Conservation (phyloP, 1,140 invertebrate species). For the Calosoma granatense region DNA sequence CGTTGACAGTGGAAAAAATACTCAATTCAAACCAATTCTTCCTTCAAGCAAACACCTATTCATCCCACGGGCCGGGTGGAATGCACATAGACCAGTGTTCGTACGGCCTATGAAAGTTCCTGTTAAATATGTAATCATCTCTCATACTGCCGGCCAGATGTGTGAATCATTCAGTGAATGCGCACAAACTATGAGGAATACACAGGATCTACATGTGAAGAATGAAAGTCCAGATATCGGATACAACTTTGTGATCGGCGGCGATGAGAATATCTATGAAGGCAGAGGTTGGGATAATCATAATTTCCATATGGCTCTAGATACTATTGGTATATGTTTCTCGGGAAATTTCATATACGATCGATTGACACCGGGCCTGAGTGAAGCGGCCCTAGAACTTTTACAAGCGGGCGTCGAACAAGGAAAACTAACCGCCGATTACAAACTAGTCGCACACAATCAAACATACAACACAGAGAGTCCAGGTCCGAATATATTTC, state of each 20-base stretch:
- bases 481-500: slow-evolving; percentile 27
- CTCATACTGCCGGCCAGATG: slow-evolving; percentile 33
- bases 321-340: slow-evolving; percentile 37
- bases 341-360: slow-evolving; percentile 37
- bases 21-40: too few relatives aligned
- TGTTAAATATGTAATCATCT: slow-evolving; percentile 34
- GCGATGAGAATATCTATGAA: slow-evolving; percentile 52
- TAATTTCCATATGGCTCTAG: slow-evolving; percentile 38
- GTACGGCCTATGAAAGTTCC: slow-evolving; percentile 25
- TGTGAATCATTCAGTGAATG: slow-evolving; percentile 29
- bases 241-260: slow-evolving; percentile 59
- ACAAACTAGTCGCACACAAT: slow-evolving; percentile 36
- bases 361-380: slow-evolving; percentile 27
- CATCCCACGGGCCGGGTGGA: slow-evolving; percentile 16
- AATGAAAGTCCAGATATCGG: slow-evolving; percentile 35
- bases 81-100: slow-evolving; percentile 12
- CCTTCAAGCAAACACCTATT: too few relatives aligned
- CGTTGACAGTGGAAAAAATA: too few relatives aligned
- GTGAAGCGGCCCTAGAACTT: slow-evolving; percentile 30
- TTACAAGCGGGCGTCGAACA: slow-evolving; percentile 28
- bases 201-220: slow-evolving; percentile 32
- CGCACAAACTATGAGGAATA: slow-evolving; percentile 30
- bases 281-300: slow-evolving; percentile 48
- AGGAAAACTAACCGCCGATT: slow-evolving; percentile 28
- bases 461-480: slow-evolving; percentile 29